Conservation (phyloP, 2,797 vertebrate species). For the Sorex maritimensis region DNA sequence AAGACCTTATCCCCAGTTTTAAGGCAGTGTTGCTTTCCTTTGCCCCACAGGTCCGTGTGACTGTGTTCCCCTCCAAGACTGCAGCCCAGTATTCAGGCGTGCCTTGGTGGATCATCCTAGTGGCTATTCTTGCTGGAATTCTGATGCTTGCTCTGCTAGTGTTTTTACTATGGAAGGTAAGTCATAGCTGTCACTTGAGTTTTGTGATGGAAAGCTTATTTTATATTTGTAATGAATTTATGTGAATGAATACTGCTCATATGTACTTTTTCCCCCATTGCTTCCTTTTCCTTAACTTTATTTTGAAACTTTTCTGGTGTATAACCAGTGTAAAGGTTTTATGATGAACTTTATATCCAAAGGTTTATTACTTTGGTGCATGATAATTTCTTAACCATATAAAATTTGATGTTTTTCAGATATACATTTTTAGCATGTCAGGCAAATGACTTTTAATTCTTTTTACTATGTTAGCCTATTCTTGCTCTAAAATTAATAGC, state of each 20-base stretch:
- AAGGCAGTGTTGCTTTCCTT: background rate
- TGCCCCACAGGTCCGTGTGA: slow-evolving; percentile 93
- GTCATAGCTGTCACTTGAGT: slow-evolving; percentile 73
- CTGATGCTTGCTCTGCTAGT: slow-evolving; percentile 96
- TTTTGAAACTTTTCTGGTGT: slow-evolving; percentile 43
- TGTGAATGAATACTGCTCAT: background rate
- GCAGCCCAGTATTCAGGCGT: slow-evolving; percentile 93
- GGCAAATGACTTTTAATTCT: slow-evolving; percentile 43
- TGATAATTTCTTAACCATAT: background rate
- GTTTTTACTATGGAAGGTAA: slow-evolving; percentile 98
- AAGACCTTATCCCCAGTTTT: too few relatives aligned
- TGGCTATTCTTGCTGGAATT: slow-evolving; percentile 96
- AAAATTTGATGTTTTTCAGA: slow-evolving; percentile 7
- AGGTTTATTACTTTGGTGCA: background rate
- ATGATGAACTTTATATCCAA: slow-evolving; percentile 54
- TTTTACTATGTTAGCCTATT: background rate
- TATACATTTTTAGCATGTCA: slow-evolving; percentile 49
- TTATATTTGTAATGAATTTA: slow-evolving; percentile 21
- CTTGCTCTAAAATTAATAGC: background rate
- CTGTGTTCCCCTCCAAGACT: slow-evolving; percentile 95
- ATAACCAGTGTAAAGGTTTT: slow-evolving; percentile 55
- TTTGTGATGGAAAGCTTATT: slow-evolving; percentile 43
- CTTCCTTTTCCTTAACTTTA: slow-evolving; percentile 27
- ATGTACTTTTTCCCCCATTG: background rate
- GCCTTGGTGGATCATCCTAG: slow-evolving; percentile 97